These are phyloP conservation scores for Lasius fuliginosus DNA, from an alignment of 2,888 invertebrate genomes.

Conservation along the genomic window DNA sequence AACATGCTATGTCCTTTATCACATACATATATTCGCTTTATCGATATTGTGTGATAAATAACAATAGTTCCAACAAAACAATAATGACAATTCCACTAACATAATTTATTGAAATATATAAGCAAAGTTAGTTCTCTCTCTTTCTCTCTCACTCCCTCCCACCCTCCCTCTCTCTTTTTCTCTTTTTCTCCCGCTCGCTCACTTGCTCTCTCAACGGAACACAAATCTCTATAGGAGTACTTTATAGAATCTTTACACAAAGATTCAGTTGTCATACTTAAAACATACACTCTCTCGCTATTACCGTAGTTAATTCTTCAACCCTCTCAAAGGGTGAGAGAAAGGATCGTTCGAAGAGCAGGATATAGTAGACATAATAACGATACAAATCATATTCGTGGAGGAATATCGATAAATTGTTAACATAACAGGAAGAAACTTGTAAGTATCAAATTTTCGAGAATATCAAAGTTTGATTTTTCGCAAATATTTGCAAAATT, in stretches of 20 bases:
- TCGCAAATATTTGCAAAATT: not conserved
- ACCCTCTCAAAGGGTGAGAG: not conserved
- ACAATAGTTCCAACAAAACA: not conserved
- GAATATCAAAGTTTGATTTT: not conserved
- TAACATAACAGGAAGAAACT: not conserved
- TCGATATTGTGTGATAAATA: not conserved
- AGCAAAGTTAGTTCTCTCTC: not conserved
- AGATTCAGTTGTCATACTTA: slow-evolving; percentile 2
- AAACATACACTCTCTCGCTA: not conserved
- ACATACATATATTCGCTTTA: not conserved
- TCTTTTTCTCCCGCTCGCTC: not conserved
- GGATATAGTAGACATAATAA: not conserved
- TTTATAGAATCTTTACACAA: slow-evolving; percentile 6
- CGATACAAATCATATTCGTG: not conserved
- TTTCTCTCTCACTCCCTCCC: too few relatives aligned
- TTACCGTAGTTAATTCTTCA: slow-evolving; percentile 15
- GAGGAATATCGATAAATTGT: not conserved
- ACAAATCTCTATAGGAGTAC: not conserved
- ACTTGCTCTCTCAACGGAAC: not conserved
- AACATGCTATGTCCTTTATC: not conserved
- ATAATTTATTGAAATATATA: slow-evolving; percentile 17
- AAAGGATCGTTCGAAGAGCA: slow-evolving; percentile 9
- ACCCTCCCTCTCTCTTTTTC: not conserved
- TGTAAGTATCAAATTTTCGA: not conserved
- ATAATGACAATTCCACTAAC: not conserved